A percentile compares a stretch with the other conserved stretches of the same genome.
Evolutionary conservation across 37 sponge, comb jelly and placozoan species (phyloP).

Genomic region (Beroe forskalii): DNA sequence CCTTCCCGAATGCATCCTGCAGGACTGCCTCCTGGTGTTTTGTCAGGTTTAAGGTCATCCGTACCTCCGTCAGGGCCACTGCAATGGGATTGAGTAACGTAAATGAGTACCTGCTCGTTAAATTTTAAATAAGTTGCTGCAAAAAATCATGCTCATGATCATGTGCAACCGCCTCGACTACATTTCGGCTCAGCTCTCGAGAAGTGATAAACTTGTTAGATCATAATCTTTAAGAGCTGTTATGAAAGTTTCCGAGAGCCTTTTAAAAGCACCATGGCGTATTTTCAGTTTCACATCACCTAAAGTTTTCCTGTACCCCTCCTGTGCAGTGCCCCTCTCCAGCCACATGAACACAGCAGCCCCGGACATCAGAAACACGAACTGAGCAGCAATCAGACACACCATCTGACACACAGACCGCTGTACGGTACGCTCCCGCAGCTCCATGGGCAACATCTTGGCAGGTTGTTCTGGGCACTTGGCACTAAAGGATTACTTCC

Average conservation of each 20-base stretch:
- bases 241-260: no score
- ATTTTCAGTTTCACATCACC: background rate
- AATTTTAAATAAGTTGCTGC: no score
- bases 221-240: no score
- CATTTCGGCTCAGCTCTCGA: no score
- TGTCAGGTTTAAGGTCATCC: background rate
- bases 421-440: background rate
- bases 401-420: constrained; percentile 63
- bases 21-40: background rate
- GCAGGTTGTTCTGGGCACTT: background rate
- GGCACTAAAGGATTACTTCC: no score
- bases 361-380: constrained; percentile 39
- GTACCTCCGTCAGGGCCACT: constrained; percentile 16
- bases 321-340: constrained; percentile 37
- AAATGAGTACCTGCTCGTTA: no score
- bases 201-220: no score
- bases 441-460: constrained; percentile 60
- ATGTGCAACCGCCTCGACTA: no score
- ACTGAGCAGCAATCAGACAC: constrained; percentile 55
- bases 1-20: constrained; percentile 30
- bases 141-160: no score
- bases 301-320: background rate
- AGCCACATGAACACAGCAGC: constrained; percentile 54
- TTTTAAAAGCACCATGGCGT: no score
- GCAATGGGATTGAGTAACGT: no score